phyloP scores from a whole-genome alignment of 2,113 vertebrate genomes.

The cat (Felis catus) region F.catus_Fca126_mat1.0 CM031413.1:96637001-96637500 shows the following conservation, averaged over 20 bases:
- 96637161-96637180: neutral
- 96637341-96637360: neutral
- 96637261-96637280: neutral
- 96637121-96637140: neutral
- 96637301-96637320: neutral
- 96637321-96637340: neutral
- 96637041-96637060: neutral
- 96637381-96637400: neutral
- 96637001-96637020: neutral
- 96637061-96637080: neutral
- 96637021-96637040: neutral
- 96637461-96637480: neutral
- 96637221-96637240: neutral
- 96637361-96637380: neutral
- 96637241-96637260: neutral
- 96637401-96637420: neutral
- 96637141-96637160: neutral
- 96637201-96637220: neutral
- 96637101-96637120: neutral
- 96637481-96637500: neutral
- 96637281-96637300: neutral
- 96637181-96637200: neutral
- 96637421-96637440: neutral
- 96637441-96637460: neutral
- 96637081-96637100: neutral